Evolutionary conservation across 2,888 invertebrate genomes (phyloP).

Genomic region (Rotaria magnacalcarata): DNA sequence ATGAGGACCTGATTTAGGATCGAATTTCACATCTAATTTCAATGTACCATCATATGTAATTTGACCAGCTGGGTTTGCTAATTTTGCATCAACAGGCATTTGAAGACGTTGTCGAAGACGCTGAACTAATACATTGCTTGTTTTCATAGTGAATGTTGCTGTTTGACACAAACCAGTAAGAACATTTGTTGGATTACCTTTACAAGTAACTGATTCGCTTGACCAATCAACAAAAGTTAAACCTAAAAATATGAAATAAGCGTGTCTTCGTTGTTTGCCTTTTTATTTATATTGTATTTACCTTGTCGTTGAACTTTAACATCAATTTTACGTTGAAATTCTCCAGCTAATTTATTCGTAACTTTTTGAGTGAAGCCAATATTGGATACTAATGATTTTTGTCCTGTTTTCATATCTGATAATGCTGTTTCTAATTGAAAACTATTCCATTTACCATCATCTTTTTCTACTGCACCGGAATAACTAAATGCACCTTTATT

Average conservation of each 20-base stretch:
- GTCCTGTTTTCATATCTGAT: neutral
- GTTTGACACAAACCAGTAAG: neutral
- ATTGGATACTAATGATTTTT: neutral
- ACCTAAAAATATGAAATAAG: neutral
- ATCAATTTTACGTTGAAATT: neutral
- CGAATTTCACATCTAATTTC: neutral
- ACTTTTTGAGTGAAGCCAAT: neutral
- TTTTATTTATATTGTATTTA: neutral
- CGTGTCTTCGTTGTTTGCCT: neutral
- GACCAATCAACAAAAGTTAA: neutral
- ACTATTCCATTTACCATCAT: slow-evolving; percentile 24
- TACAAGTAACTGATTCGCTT: neutral
- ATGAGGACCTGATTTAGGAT: slow-evolving; percentile 14
- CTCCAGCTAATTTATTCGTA: neutral
- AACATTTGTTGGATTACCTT: slow-evolving; percentile 15
- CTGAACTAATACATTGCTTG: neutral
- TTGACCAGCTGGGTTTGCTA: neutral
- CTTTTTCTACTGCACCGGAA: neutral
- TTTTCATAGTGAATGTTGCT: neutral
- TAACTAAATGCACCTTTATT: neutral
- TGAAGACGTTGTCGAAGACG: slow-evolving; percentile 11
- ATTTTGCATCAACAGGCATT: slow-evolving; percentile 7
- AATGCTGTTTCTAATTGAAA: neutral
- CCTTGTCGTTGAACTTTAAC: neutral
- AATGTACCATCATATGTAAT: neutral